Base-by-base conservation (phyloP, 2,888 invertebrate species). In the Leptopilina syphax region DNA sequence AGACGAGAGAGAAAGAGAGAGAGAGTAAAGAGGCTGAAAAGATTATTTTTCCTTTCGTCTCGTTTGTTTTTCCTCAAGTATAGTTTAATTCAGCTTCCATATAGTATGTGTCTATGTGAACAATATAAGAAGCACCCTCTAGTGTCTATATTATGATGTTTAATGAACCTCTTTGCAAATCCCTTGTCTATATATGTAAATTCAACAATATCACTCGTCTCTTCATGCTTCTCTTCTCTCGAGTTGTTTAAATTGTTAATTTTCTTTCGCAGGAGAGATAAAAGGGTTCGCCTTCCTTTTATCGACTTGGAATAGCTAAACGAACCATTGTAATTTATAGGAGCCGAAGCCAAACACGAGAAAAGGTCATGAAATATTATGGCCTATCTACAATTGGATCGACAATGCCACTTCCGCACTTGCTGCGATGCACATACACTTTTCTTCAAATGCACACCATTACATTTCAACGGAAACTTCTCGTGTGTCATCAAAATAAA, bases 321-420 rank as follows among this genome's bases (percentile, higher is more conserved):
- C 70, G 70, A 70, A 70, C 70, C 54, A 70, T 70, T 70, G 70
- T 70, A 50, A 70, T 70, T 70, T 70, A 70, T 70, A 70, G 27
- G 54, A 57, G 0, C 34, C n/a, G n/a, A 34, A 27, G 8, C 70
- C 57, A 73, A 73, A 73, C 54, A 54, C 70, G 54, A 73, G 54
- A 34, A 34, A 34, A 57, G 34, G 70, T 73, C 70, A 54, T 57
- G 54, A 73, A 73, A 57, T 57, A 57, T 57, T 57, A 57, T 57
- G 54, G 34, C 1, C n/a, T 34, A 73, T 57, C 70, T 34, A 27
- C 70, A 73, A 57, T 73, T 57, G 70, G 54, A 73, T 73, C 70
- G 70, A 57, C 57, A 73, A 73, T 8, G 50, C 34, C 70, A 73
- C 70, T 73, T 73, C 34, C 57, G 70, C 57, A 34, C 54, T 57